A percentile compares a stretch with the other conserved stretches of the same genome.
Evolutionary conservation across 2,113 vertebrate genomes (phyloP).

Genomic region (Bagarius yarrelli): DNA sequence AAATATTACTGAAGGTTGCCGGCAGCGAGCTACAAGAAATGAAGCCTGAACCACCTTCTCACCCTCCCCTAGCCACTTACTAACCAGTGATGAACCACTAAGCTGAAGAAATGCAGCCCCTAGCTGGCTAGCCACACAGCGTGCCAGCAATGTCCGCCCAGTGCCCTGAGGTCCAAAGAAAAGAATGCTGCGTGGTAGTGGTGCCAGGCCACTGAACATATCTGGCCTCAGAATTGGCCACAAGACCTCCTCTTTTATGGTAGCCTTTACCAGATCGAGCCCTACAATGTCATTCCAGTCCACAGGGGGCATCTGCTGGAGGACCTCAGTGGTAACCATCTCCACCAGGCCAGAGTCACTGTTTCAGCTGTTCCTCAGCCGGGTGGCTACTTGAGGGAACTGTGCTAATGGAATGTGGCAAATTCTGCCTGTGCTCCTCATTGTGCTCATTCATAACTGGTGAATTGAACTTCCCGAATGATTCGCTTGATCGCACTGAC

Average conservation of each 20-base stretch:
- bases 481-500: slow-evolving; percentile 83
- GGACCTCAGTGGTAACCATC: slow-evolving; percentile 94
- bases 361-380: slow-evolving; percentile 94
- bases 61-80: slow-evolving; percentile 93
- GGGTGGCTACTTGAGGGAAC: slow-evolving; percentile 92
- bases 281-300: slow-evolving; percentile 98
- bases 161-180: slow-evolving; percentile 98
- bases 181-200: slow-evolving; percentile 94
- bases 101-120: slow-evolving; percentile 94
- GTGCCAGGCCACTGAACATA: slow-evolving; percentile 89
- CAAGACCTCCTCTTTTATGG: slow-evolving; percentile 96
- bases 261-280: slow-evolving; percentile 92
- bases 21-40: slow-evolving; percentile 93
- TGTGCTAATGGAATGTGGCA: slow-evolving; percentile 84
- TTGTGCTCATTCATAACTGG: slow-evolving; percentile 84
- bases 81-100: slow-evolving; percentile 85
- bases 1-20: slow-evolving; percentile 94
- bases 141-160: slow-evolving; percentile 90
- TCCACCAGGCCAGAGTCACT: slow-evolving; percentile 93
- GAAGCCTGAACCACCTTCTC: slow-evolving; percentile 95
- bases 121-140: slow-evolving; percentile 95
- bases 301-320: slow-evolving; percentile 89
- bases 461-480: slow-evolving; percentile 90
- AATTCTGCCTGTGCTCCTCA: slow-evolving; percentile 89
- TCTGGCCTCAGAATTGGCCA: slow-evolving; percentile 98